Percentiles rank a stretch among this genome's conserved stretches.
Evolutionary conservation across 1,140 invertebrate genomes (phyloP).

Genomic region (Cyphomyrmex costatus): DNA sequence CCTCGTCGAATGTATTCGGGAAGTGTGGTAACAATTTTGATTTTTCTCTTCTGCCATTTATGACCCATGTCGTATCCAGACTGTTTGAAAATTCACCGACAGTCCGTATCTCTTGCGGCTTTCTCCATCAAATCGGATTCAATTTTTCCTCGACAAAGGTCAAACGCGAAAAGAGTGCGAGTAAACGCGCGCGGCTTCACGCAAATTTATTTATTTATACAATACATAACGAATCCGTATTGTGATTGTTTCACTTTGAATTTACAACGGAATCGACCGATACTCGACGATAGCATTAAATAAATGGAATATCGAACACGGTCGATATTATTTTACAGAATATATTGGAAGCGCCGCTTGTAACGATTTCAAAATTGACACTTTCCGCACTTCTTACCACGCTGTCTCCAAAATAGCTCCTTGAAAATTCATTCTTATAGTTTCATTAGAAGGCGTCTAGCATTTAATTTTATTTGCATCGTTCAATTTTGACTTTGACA

Average conservation of each 20-base stretch:
- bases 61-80: neutral
- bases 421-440: no score
- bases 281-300: conserved; percentile 29
- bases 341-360: conserved; percentile 38
- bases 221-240: conserved; percentile 7
- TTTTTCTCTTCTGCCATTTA: neutral
- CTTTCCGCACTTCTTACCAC: no score
- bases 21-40: neutral
- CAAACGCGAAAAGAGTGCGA: conserved; percentile 18
- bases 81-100: conserved; percentile 24
- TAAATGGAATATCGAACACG: conserved; percentile 39
- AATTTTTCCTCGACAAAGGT: conserved; percentile 25
- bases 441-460: no score
- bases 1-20: neutral
- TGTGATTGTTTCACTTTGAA: neutral
- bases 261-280: conserved; percentile 21
- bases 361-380: conserved; percentile 56
- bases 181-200: neutral
- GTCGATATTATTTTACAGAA: conserved; percentile 36
- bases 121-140: conserved; percentile 4
- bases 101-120: neutral
- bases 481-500: conserved; percentile 33
- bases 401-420: no score
- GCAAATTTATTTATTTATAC: conserved; percentile 45
- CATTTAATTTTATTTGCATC: no score